phyloP scores from a whole-genome alignment of 2,888 invertebrate species.

The Diachrysia chrysitis region DNA sequence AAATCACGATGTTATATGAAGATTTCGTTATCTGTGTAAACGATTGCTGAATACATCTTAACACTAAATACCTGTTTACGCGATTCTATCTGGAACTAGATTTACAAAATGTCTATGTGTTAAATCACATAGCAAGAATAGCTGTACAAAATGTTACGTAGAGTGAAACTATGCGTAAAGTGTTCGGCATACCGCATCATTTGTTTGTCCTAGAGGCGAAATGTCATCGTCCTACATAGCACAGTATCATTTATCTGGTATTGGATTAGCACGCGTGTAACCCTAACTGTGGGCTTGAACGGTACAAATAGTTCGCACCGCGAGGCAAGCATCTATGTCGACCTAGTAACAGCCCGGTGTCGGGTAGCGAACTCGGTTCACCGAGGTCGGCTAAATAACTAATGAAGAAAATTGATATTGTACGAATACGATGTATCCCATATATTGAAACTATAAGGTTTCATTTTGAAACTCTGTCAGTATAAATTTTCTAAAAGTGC shows the following conservation, averaged over 20 bases:
- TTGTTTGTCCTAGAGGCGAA: conserved; percentile 64
- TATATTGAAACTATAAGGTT: conserved; percentile 15
- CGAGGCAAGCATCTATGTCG: conserved; percentile 75
- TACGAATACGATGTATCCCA: conserved; percentile 17
- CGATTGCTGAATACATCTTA: conserved; percentile 27
- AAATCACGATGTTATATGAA: conserved; percentile 19
- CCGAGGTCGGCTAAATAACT: conserved; percentile 59
- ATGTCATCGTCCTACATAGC: conserved; percentile 69
- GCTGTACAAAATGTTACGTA: conserved; percentile 47
- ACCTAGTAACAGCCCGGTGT: conserved; percentile 76
- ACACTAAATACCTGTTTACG: conserved; percentile 35
- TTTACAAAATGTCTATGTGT: conserved; percentile 46
- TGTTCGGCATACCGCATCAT: conserved; percentile 52
- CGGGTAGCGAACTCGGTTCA: conserved; percentile 72
- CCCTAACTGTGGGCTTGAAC: conserved; percentile 79
- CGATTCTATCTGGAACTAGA: conserved; percentile 41
- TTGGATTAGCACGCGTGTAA: conserved; percentile 79
- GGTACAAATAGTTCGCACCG: conserved; percentile 82
- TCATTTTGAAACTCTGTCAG: conserved; percentile 15
- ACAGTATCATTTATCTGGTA: conserved; percentile 77
- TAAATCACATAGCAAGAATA: conserved; percentile 44
- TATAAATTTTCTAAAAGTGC: conserved; percentile 23
- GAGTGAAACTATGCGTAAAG: conserved; percentile 48
- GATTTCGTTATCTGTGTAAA: conserved; percentile 25
- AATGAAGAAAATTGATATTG: conserved; percentile 58